Evolutionary conservation across 2,113 vertebrate species (phyloP), one percentile per base, ranked within the genome.

Genomic region (Lepus americanus): DNA sequence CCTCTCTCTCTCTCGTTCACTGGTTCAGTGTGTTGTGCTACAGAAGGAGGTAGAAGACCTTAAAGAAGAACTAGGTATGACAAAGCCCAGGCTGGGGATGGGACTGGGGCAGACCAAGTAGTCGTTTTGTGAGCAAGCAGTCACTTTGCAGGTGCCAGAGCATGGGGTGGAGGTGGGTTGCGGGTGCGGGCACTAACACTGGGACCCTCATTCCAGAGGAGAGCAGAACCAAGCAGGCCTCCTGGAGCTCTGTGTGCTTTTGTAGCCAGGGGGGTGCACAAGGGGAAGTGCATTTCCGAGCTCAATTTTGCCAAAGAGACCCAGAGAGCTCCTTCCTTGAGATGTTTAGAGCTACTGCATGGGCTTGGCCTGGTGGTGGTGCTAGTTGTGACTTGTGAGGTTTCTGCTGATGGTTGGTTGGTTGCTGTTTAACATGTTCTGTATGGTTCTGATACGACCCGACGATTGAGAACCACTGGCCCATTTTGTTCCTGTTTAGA

Each of bases 21-120:
- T 17, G 39, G 70, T 1, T 39, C n/a, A 97, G 94, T 97, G 94
- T 39, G 1, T 51, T 2, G 0, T 27, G 70, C 72, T 95, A 3
- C 87, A 93, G 76, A 80, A 36, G 23, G 70, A 93, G 87, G 20
- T 51, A 14, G 33, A 94, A 0, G 7, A 66, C 3, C 95, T 97
- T 1, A 90, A 74, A 12, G 51, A 73, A 33, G 63, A 84, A 3
- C 16, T 94, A 19, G 92, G 92, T 95, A 93, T 82, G 95, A 55
- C 1, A 16, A 64, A 14, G 51, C 53, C 11, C 23, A 2, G 19
- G 27, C 14, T 59, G 55, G 53, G 53, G 53, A 11, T 9, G 59
- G 55, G 83, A n/a, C 36, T 31, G 53, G 49, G 63, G 87, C 31
- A 66, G 39, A 44, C 29, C 4, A 59, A 29, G 29, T 44, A 59